Percentiles rank a stretch among this genome's conserved stretches.
Conservation (phyloP, 2,888 invertebrate genomes). For the Adineta ricciae region DNA sequence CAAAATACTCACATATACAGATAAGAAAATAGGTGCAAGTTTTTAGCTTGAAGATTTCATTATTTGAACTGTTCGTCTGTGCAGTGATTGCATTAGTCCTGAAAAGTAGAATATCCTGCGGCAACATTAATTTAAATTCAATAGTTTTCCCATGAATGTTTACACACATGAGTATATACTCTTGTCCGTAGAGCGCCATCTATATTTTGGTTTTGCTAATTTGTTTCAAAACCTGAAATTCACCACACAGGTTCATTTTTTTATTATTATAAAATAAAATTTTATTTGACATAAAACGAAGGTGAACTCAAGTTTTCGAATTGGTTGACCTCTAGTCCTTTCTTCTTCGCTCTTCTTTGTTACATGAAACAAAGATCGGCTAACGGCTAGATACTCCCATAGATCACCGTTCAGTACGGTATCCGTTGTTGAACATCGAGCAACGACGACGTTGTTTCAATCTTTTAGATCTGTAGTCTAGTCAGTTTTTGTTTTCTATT, state of each 20-base stretch:
- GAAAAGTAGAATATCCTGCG: too few species aligned
- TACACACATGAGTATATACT: too few species aligned
- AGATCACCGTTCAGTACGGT: background rate
- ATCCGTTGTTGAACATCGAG: background rate
- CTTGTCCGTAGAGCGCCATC: background rate
- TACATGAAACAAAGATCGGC: background rate
- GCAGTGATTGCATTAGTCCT: too few species aligned
- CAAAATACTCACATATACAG: too few species aligned
- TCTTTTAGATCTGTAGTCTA: constrained; percentile 11
- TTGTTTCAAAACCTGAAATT: too few species aligned
- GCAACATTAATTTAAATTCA: too few species aligned
- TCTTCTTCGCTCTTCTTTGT: background rate
- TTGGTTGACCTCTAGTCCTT: background rate
- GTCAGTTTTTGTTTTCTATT: constrained; percentile 1
- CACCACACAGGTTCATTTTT: background rate
- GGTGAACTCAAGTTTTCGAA: background rate
- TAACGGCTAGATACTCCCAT: background rate
- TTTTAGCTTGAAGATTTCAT: too few species aligned
- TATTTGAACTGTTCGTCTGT: too few species aligned
- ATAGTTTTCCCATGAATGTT: too few species aligned
- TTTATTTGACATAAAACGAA: background rate
- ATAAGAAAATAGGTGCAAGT: too few species aligned
- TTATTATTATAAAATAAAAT: background rate
- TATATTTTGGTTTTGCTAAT: background rate
- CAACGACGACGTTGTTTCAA: background rate